Evolutionary conservation across 2,888 invertebrate genomes (phyloP).

Genomic region (Sarcophaga caerulescens): DNA sequence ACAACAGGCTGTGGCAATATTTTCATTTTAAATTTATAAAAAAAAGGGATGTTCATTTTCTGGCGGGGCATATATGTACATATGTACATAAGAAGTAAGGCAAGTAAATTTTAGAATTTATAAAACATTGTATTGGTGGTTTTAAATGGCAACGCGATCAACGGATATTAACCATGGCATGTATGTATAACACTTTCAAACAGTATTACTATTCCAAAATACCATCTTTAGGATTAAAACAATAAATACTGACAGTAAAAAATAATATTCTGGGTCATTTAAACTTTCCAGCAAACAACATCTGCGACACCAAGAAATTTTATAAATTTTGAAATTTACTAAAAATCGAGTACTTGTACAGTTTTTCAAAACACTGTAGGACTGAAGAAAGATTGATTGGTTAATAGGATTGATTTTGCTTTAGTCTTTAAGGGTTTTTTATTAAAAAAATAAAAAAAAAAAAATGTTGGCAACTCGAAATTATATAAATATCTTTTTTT

Average conservation of each 20-base stretch:
- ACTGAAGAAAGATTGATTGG: too few relatives aligned
- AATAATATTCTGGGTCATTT: constrained; percentile 2
- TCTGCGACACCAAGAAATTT: background rate
- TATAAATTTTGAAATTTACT: background rate
- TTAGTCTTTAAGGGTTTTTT: too few relatives aligned
- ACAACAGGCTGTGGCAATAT: constrained; percentile 9
- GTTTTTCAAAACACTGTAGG: too few relatives aligned
- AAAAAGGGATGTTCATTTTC: background rate
- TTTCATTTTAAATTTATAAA: background rate
- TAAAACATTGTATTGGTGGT: background rate
- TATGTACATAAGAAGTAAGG: too few relatives aligned
- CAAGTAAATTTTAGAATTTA: background rate
- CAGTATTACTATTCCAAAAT: background rate
- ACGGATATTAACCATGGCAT: constrained; percentile 24
- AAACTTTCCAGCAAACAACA: background rate
- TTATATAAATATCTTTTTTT: too few relatives aligned
- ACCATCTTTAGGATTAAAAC: background rate
- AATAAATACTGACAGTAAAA: background rate
- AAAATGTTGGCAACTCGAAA: too few relatives aligned
- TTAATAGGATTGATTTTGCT: too few relatives aligned
- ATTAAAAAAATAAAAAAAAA: too few relatives aligned
- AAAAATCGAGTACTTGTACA: too few relatives aligned
- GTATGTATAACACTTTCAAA: background rate
- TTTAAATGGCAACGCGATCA: constrained; percentile 26
- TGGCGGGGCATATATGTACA: too few relatives aligned